Conservation (phyloP, 2,888 invertebrate genomes). For the Coelopa pilipes region DNA sequence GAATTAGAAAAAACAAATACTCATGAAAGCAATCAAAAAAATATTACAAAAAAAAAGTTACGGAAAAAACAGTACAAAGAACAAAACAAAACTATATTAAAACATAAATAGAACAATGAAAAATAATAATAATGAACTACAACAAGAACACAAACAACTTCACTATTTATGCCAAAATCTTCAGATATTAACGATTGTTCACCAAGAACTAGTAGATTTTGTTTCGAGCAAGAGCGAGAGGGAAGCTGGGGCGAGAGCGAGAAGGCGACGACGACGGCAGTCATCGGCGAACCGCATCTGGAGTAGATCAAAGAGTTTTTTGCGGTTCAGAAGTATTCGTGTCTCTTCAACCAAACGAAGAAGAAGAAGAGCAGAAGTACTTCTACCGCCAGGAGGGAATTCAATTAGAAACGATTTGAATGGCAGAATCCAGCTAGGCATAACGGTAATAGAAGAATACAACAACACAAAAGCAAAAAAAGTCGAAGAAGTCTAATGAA, state of each 20-base stretch:
- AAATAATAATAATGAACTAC: neutral
- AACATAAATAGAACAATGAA: neutral
- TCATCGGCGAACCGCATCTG: neutral
- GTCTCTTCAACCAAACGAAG: neutral
- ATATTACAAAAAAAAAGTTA: no score
- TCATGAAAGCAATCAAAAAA: no score
- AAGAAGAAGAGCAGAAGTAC: neutral
- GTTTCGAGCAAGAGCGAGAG: neutral
- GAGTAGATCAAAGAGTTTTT: constrained; percentile 25
- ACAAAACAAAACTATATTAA: neutral
- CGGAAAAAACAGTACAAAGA: no score
- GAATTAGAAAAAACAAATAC: no score
- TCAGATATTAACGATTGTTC: no score
- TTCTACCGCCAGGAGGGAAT: constrained; percentile 16
- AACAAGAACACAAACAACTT: neutral
- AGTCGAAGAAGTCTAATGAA: neutral
- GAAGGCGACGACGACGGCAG: neutral
- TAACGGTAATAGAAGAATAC: constrained; percentile 24
- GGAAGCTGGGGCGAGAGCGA: neutral
- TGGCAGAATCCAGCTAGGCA: constrained; percentile 22
- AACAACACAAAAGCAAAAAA: neutral
- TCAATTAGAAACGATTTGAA: constrained; percentile 28
- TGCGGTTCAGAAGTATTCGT: no score
- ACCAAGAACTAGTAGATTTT: no score
- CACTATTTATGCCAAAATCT: no score